Evolutionary conservation across 2,113 vertebrate genomes (phyloP).

Genomic region (Onychostoma macrolepis): DNA sequence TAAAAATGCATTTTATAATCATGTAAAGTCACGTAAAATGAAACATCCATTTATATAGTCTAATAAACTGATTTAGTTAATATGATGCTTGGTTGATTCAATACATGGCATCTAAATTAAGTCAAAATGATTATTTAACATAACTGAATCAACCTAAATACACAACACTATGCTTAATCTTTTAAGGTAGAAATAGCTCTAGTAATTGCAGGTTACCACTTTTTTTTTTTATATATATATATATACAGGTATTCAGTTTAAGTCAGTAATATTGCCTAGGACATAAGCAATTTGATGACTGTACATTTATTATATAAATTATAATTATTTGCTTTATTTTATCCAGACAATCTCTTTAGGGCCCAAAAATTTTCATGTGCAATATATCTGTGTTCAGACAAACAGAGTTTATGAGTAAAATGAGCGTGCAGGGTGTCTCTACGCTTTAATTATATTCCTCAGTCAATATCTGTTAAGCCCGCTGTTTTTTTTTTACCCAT

Average conservation of each 20-base stretch:
- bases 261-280: no score
- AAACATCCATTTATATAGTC: not conserved
- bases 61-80: not conserved
- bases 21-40: not conserved
- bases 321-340: not conserved
- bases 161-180: not conserved
- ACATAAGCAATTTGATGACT: not conserved
- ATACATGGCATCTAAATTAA: no score
- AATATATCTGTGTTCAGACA: not conserved
- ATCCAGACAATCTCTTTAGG: not conserved
- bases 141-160: not conserved
- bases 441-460: conserved; percentile 37
- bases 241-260: no score
- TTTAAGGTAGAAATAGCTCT: not conserved
- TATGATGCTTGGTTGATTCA: not conserved
- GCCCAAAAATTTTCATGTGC: not conserved
- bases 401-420: conserved; percentile 13
- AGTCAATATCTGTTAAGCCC: conserved; percentile 29
- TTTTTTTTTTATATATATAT: not conserved
- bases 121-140: not conserved
- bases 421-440: conserved; percentile 32
- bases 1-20: not conserved
- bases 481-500: conserved; percentile 26
- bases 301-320: not conserved
- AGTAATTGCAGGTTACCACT: not conserved